Evolutionary conservation across 2,888 invertebrate genomes (phyloP), one percentile per base, ranked within the genome.

Genomic region (Rhyacophila evoluta): DNA sequence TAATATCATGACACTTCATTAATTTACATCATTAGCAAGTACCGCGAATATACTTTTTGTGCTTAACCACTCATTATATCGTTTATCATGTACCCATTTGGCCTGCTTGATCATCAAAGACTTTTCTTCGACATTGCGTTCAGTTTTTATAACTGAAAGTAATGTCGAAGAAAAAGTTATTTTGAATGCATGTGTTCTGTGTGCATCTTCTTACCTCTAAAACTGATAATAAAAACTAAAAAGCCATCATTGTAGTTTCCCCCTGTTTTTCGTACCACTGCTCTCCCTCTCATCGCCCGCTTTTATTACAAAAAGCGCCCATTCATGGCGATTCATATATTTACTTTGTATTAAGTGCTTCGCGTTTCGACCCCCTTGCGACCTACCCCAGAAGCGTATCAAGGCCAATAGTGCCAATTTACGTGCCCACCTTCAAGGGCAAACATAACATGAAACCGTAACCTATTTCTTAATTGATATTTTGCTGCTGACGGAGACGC

Each of bases 311-410:
- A 75, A 77, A 78, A 71, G 80, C 76, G 78, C 72, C 72, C 78
- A 69, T 74, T 78, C 78, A 73, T 78, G 78, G 78, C 79, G 78
- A 78, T 80, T 80, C 78, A 80, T 78, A 80, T 80, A 78, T 80
- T 80, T 80, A 78, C 77, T 80, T 80, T 78, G 72, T 67, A 80
- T 80, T 80, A 80, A 80, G 80, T 80, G 80, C 77, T 74, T 39
- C 71, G 37, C 39, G 41, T 71, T 74, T 69, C 75, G 29, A 41
- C 75, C 77, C 72, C 36, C 27, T 69, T 68, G 39, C 74, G 55
- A 55, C 55, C 55, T 55, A 55, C 55, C 55, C 55, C 55, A 55
- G 55, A 55, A 25, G 15, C 55, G 55, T 55, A 55, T 55, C 55
- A 55, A 55, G 55, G 55, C 55, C 55, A 55, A 55, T 55, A 55